These are phyloP conservation scores for Pseudomyrmex concolor DNA, from an alignment of 1,140 invertebrate genomes.

Conservation along the genomic window DNA sequence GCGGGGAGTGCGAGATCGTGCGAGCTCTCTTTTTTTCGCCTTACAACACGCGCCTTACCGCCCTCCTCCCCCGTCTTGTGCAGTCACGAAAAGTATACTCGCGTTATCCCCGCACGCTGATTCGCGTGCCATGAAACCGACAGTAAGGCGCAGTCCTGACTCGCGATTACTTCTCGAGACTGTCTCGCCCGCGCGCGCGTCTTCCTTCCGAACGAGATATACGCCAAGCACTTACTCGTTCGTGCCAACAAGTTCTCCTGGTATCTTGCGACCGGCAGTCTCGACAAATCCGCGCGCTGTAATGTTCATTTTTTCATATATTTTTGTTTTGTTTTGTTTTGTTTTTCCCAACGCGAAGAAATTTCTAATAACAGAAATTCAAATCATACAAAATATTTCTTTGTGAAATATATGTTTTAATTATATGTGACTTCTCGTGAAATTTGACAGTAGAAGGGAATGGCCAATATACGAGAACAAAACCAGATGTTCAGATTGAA, in stretches of 20 bases:
- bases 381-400: too few relatives aligned
- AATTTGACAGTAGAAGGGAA: too few relatives aligned
- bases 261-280: constrained; percentile 21
- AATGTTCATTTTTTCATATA: not conserved
- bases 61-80: not conserved
- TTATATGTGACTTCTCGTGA: too few relatives aligned
- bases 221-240: constrained; percentile 36
- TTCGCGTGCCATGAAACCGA: constrained; percentile 47
- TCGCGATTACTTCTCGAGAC: constrained; percentile 25
- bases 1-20: constrained; percentile 50
- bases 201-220: constrained; percentile 30
- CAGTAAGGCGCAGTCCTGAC: constrained; percentile 29
- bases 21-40: constrained; percentile 35
- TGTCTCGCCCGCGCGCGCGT: not conserved
- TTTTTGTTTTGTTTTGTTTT: not conserved
- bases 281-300: constrained; percentile 23
- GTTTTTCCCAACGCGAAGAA: too few relatives aligned
- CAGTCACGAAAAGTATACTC: constrained; percentile 58
- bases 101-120: constrained; percentile 56
- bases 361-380: too few relatives aligned
- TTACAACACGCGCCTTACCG: constrained; percentile 27
- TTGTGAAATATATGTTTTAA: too few relatives aligned
- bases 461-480: too few relatives aligned
- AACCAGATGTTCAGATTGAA: too few relatives aligned
- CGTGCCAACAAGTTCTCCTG: constrained; percentile 39